These are phyloP conservation scores for Oryzias melastigma DNA, from an alignment of 2,113 vertebrate genomes.

Conservation along the genomic window DNA sequence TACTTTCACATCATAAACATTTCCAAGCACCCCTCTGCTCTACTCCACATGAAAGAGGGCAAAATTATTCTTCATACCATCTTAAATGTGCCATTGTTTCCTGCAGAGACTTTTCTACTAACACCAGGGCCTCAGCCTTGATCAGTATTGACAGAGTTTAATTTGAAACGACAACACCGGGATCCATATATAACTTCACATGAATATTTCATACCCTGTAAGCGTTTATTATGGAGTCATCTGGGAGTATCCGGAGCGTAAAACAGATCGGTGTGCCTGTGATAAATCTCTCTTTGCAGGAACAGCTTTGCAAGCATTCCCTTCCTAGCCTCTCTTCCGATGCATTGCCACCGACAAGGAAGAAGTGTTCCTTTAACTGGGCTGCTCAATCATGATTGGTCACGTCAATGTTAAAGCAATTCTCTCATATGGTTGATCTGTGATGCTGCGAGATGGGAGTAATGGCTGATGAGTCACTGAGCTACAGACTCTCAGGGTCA, in stretches of 20 bases:
- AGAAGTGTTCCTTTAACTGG: constrained; percentile 35
- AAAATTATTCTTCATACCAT: no score
- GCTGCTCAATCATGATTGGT: constrained; percentile 47
- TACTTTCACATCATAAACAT: no score
- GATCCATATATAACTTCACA: constrained; percentile 75
- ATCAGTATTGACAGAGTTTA: constrained; percentile 70
- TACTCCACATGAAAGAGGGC: no score
- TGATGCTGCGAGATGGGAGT: constrained; percentile 46
- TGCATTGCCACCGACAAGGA: constrained; percentile 22
- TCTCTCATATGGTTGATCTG: constrained; percentile 26
- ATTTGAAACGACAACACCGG: constrained; percentile 54
- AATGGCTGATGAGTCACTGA: constrained; percentile 46
- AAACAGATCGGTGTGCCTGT: constrained; percentile 48
- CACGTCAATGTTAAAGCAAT: constrained; percentile 29
- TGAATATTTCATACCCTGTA: constrained; percentile 74
- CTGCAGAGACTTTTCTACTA: no score
- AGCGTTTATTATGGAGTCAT: constrained; percentile 68
- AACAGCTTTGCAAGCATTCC: constrained; percentile 43
- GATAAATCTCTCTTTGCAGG: constrained; percentile 66
- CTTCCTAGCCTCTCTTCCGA: constrained; percentile 24
- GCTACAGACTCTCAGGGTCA: constrained; percentile 50
- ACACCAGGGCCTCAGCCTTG: constrained; percentile 44
- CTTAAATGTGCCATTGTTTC: no score
- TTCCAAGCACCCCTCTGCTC: no score
- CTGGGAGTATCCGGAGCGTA: constrained; percentile 58